Conservation (phyloP, 2,113 vertebrate species). For the Gobius niger region DNA sequence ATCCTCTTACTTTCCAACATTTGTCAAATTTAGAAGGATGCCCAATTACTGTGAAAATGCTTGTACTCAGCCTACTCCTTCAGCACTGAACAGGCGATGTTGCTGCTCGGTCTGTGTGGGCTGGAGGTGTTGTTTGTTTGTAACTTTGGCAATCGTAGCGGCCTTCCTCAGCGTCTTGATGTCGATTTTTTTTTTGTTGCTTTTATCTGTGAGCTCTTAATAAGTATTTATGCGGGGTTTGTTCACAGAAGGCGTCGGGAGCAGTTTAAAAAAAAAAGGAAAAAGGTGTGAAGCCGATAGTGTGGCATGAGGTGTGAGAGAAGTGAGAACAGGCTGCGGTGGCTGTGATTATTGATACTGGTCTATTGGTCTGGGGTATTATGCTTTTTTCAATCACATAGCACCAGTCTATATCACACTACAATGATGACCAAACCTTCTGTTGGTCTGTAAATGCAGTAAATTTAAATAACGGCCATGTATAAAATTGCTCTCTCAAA, state of each 20-base stretch:
- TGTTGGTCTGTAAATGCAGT: no score
- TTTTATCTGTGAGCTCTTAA: slow-evolving; percentile 14
- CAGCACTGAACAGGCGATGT: slow-evolving; percentile 25
- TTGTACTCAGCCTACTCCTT: slow-evolving; percentile 34
- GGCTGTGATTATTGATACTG: background rate
- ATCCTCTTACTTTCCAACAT: slow-evolving; percentile 13
- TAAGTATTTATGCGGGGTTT: slow-evolving; percentile 5
- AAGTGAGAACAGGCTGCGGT: background rate
- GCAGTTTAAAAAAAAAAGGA: slow-evolving; percentile 15
- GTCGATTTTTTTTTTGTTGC: slow-evolving; percentile 11
- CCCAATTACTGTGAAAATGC: background rate
- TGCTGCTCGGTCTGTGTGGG: slow-evolving; percentile 12
- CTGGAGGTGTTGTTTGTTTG: slow-evolving; percentile 25
- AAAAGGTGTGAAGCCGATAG: slow-evolving; percentile 1
- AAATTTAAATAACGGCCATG: no score
- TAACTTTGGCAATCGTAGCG: slow-evolving; percentile 19
- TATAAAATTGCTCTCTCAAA: no score
- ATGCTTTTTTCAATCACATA: no score
- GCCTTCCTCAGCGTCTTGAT: background rate
- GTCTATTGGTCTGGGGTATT: no score
- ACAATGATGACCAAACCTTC: no score
- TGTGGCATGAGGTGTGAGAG: background rate
- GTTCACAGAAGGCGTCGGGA: slow-evolving; percentile 4
- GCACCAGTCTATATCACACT: no score
- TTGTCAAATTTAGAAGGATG: slow-evolving; percentile 26